A percentile compares a stretch with the other conserved stretches of the same genome.
Evolutionary conservation across 2,113 vertebrate genomes (phyloP).

Genomic region (Poeciliopsis prolifica): DNA sequence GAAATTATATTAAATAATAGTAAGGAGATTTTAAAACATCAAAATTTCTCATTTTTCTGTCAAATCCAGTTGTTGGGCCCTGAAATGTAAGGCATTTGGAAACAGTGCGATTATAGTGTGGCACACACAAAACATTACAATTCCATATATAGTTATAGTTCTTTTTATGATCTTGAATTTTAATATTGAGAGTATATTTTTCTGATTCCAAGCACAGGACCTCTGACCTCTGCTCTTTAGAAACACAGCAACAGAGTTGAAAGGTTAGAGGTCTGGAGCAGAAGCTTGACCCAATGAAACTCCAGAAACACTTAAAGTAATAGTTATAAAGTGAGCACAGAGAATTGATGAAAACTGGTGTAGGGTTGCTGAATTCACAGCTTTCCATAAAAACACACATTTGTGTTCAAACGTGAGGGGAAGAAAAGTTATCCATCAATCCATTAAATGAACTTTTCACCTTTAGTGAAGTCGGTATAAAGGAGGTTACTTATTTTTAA

Average conservation of each 20-base stretch:
- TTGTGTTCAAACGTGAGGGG: background rate
- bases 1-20: background rate
- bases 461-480: background rate
- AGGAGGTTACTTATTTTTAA: slow-evolving; percentile 19
- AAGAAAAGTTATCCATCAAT: background rate
- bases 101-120: background rate
- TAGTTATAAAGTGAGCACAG: slow-evolving; percentile 14
- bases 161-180: background rate
- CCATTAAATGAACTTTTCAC: background rate
- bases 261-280: slow-evolving; percentile 36
- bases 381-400: background rate
- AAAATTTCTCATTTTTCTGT: background rate
- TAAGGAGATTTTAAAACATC: background rate
- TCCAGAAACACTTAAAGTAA: slow-evolving; percentile 37
- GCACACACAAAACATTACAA: background rate
- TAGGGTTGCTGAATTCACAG: background rate
- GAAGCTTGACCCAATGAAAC: background rate
- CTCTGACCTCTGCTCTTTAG: slow-evolving; percentile 34
- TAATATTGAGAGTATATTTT: background rate
- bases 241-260: slow-evolving; percentile 35
- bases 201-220: slow-evolving; percentile 9
- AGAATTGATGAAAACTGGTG: slow-evolving; percentile 4
- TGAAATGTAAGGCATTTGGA: background rate
- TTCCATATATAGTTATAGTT: background rate
- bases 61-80: background rate